Percentiles rank a stretch among this genome's conserved stretches.
Conservation (phyloP, 2,113 vertebrate species). For the Lophotis ruficrista region DNA sequence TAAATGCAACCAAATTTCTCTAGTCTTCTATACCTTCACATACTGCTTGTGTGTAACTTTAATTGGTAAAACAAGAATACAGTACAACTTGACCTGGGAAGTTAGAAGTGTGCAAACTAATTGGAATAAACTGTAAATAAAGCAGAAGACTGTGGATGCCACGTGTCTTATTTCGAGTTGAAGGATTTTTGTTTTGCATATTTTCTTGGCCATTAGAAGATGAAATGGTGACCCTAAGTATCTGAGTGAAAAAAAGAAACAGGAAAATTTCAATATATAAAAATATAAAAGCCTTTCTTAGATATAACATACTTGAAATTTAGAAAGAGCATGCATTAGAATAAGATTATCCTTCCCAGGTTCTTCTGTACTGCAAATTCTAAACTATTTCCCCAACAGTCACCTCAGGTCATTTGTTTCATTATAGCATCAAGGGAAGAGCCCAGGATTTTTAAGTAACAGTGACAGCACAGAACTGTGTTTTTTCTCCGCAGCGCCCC, state of each 20-base stretch:
- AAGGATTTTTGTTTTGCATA: neutral
- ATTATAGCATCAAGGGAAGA: neutral
- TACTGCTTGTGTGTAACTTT: neutral
- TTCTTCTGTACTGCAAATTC: neutral
- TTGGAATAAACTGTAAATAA: neutral
- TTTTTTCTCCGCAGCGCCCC: neutral
- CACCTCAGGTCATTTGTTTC: neutral
- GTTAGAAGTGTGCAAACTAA: neutral
- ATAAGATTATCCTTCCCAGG: neutral
- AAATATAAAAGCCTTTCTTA: neutral
- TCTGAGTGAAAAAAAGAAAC: neutral
- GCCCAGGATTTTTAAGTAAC: neutral
- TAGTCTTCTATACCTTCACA: fast-evolving
- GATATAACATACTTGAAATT: neutral
- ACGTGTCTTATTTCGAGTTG: neutral
- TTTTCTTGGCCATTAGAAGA: neutral
- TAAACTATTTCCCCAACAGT: neutral
- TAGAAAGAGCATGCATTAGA: neutral
- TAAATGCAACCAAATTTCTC: neutral
- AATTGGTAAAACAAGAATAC: neutral
- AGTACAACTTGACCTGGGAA: neutral
- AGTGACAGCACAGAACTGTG: neutral
- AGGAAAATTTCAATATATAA: neutral
- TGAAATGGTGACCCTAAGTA: neutral
- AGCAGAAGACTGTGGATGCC: neutral